Evolutionary conservation across 2,797 vertebrate genomes (phyloP).

Genomic region (Erithacus rubecula): DNA sequence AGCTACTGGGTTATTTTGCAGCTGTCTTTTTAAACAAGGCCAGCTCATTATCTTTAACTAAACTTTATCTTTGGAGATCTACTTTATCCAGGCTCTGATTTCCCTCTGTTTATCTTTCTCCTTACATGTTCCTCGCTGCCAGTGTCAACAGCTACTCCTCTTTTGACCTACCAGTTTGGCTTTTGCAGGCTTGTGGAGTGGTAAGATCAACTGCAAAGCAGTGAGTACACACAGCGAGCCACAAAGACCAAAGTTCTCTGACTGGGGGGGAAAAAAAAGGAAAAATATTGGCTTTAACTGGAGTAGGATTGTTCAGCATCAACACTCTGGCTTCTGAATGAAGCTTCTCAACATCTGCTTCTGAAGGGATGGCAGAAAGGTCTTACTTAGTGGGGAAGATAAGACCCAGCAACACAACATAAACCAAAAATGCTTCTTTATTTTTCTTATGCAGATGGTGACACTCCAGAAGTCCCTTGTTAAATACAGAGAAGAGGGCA

Average conservation of each 20-base stretch:
- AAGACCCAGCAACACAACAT: not conserved
- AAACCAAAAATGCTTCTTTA: not conserved
- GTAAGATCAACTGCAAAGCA: constrained; percentile 13
- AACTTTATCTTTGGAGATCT: constrained; percentile 49
- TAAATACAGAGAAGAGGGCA: not conserved
- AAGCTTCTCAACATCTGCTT: not conserved
- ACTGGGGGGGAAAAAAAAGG: not conserved
- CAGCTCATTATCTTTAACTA: constrained; percentile 65
- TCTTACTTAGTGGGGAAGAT: too few relatives aligned
- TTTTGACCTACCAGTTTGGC: constrained; percentile 49
- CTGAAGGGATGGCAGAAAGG: not conserved
- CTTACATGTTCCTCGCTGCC: constrained; percentile 42
- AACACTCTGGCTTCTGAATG: accelerated
- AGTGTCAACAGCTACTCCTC: constrained; percentile 66
- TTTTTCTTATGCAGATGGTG: not conserved
- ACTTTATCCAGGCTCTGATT: constrained; percentile 53
- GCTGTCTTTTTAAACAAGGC: constrained; percentile 58
- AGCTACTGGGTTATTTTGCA: constrained; percentile 56
- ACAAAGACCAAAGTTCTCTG: not conserved
- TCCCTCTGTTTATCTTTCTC: constrained; percentile 55
- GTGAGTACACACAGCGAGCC: not conserved
- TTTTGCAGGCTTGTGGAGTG: not conserved
- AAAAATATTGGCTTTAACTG: not conserved
- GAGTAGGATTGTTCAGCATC: not conserved
- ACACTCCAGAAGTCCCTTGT: not conserved